Evolutionary conservation across 1,140 invertebrate genomes (phyloP), one percentile per base, ranked within the genome.

Genomic region (Heliothis virescens): DNA sequence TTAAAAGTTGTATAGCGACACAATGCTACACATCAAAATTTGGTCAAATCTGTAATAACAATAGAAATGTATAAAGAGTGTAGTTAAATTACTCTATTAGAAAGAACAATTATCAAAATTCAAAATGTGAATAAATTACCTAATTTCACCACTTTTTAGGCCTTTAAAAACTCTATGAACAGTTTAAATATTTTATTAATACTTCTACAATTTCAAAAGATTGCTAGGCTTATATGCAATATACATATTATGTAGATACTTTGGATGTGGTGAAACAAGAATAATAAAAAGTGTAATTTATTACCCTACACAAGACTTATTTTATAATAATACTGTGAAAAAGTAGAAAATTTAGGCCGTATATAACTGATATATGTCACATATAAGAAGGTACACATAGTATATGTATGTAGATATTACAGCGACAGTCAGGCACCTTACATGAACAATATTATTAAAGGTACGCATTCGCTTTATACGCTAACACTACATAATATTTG

Each of bases 301-400:
- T 53, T 83, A 80, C 53, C 34, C 53, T 71, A 80, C 21, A 34
- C 62, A 79, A 80, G n/a, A 83, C 82, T 84, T 86, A 87, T 41
- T 75, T 79, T 87, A 81, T 88, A 89, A 89, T 88, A 90, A 89
- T 88, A 89, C 86, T 89, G 87, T 89, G 85, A 84, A 90, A 87
- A 90, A 87, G 87, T 91, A 91, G 86, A 89, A 89, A 91, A 85
- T 72, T 47, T 60, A 53, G 74, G 74, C 74, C 74, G 21, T 65
- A 53, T 53, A 10, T 53, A 62, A 21, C 16, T 65, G 59, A 63
- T 34, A 63, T 53, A 65, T 18, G 7, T 29, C 10, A 26, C n/a
- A 48, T n/a, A 65, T 77, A 53, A 2, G 50, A 63, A 52, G 34
- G 74, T 65, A 65, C 60, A 29, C 13, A 53, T 41, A 65, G 18